Base-by-base conservation (phyloP, 2,797 vertebrate species). In the Yasuhikotakia modesta region DNA sequence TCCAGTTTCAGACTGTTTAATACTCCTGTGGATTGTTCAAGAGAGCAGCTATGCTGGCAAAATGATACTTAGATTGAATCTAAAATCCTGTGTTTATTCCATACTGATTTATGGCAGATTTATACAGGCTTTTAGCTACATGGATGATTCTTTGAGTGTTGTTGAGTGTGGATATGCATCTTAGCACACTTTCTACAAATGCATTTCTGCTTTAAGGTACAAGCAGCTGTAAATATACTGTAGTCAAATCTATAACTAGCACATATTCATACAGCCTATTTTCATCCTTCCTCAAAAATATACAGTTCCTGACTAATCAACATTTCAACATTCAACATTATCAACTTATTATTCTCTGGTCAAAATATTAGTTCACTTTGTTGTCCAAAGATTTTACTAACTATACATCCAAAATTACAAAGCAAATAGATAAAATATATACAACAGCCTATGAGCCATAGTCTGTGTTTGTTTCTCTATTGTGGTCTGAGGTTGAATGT, bases 341-440 rank as follows among this genome's bases (percentile, higher is more conserved):
- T n/a, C n/a, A n/a, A n/a, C n/a, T n/a, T n/a, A n/a, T n/a, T n/a
- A n/a, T n/a, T n/a, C n/a, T n/a, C n/a, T n/a, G n/a, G n/a, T n/a
- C n/a, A n/a, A n/a, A n/a, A n/a, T n/a, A n/a, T n/a, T n/a, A n/a
- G n/a, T n/a, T n/a, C n/a, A 89, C 90, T 85, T 92, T 88, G 86
- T 93, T 16, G 46, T 14, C 14, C 3, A 48, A 16, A 35, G 5
- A 32, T 35, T 35, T 35, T 5, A 5, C 35, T 35, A n/a, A n/a
- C n/a, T n/a, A n/a, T n/a, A n/a, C n/a, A n/a, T n/a, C n/a, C 91
- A 91, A 92, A 94, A 95, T 95, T 95, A 96, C 95, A 96, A 96
- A 94, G 93, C 92, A 93, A 96, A 95, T 96, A 95, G 95, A 97
- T 95, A 92, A 95, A 95, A 95, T 94, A 95, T 94, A 92, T 92